Evolutionary conservation across 2,113 vertebrate genomes (phyloP).

Genomic region (Myotis davidii): DNA sequence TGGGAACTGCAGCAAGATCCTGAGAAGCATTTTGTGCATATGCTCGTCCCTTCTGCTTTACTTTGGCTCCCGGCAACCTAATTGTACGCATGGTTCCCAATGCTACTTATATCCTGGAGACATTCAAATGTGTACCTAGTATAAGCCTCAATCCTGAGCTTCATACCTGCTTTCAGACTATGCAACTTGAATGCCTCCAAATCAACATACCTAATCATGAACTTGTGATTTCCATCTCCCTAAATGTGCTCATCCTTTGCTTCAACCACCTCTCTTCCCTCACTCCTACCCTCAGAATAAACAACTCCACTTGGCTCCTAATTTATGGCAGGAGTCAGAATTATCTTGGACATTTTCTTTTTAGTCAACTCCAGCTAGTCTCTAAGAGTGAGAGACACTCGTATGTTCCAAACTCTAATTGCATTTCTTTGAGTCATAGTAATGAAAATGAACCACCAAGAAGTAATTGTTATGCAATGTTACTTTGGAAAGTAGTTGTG

Average conservation of each 20-base stretch:
- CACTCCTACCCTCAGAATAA: background rate
- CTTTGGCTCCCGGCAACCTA: background rate
- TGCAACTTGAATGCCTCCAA: background rate
- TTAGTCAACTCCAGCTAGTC: background rate
- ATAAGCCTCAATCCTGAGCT: background rate
- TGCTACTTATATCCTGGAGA: background rate
- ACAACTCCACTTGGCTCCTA: background rate
- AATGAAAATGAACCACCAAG: constrained; percentile 28
- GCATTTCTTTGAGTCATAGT: background rate
- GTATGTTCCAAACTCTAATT: background rate
- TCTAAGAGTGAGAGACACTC: background rate
- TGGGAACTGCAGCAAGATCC: too few relatives aligned
- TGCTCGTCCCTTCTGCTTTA: background rate
- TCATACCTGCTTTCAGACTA: background rate
- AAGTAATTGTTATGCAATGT: background rate
- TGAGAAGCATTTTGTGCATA: background rate
- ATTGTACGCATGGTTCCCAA: background rate
- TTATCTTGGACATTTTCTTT: background rate
- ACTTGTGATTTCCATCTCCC: background rate
- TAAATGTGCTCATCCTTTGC: too few relatives aligned
- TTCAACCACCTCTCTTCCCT: background rate
- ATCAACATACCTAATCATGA: background rate
- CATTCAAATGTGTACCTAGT: background rate
- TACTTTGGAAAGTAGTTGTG: background rate
- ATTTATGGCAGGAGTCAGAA: background rate